Conservation (phyloP, 2,113 vertebrate species). For the Manacus vitellinus region DNA sequence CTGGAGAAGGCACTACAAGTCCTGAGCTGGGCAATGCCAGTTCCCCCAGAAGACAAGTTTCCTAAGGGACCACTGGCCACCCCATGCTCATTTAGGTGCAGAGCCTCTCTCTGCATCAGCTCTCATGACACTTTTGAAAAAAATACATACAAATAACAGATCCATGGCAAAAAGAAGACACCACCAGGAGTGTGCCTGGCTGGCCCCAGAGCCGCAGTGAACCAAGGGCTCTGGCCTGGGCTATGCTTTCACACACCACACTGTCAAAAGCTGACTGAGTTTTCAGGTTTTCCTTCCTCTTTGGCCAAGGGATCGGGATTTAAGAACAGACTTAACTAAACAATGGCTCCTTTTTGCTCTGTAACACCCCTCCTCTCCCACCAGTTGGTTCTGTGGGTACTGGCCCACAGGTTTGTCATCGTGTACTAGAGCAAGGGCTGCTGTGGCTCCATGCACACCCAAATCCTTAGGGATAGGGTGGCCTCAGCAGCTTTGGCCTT, state of each 20-base stretch:
- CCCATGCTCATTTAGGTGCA: neutral
- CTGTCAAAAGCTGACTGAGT: neutral
- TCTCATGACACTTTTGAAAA: neutral
- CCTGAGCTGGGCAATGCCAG: neutral
- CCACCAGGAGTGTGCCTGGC: neutral
- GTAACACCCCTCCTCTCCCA: neutral
- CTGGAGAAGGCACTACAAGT: neutral
- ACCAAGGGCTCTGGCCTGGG: neutral
- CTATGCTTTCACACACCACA: rapidly evolving
- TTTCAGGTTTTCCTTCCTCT: neutral
- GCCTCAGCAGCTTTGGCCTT: neutral
- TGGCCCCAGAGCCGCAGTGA: rapidly evolving
- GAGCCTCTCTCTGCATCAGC: neutral
- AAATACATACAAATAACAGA: neutral
- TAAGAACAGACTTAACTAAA: neutral
- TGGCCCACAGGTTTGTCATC: neutral
- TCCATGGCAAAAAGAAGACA: neutral
- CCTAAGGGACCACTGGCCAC: neutral
- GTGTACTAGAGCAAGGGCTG: too few species aligned
- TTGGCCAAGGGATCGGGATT: neutral
- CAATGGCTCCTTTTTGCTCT: neutral
- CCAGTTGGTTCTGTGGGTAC: rapidly evolving
- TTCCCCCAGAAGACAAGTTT: neutral
- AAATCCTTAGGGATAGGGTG: neutral
- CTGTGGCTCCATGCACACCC: neutral